Evolutionary conservation across 2,888 invertebrate genomes (phyloP).

Genomic region (Merodon equestris): DNA sequence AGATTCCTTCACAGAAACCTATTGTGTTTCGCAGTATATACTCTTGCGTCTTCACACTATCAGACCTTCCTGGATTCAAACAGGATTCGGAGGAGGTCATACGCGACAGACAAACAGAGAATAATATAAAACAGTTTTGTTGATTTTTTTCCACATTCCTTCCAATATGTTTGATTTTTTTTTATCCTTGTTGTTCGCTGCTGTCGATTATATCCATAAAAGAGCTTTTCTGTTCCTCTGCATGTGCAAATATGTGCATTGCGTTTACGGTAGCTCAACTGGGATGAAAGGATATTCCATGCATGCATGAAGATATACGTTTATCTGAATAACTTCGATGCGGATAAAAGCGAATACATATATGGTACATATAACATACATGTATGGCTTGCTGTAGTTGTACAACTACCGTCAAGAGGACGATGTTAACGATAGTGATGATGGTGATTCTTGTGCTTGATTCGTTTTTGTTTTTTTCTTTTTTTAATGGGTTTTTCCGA

Average conservation of each 20-base stretch:
- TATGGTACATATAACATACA: too few species aligned
- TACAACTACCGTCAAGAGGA: too few species aligned
- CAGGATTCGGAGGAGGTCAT: constrained; percentile 29
- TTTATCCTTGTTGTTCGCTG: constrained; percentile 12
- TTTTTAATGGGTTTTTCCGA: constrained; percentile 31
- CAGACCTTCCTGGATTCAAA: too few species aligned
- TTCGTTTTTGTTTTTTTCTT: constrained; percentile 34
- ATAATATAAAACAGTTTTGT: too few species aligned
- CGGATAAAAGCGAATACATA: constrained; percentile 16
- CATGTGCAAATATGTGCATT: constrained; percentile 46
- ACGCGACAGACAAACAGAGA: constrained; percentile 58
- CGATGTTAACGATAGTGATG: constrained; percentile 11
- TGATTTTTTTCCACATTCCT: too few species aligned
- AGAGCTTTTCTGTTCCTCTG: constrained; percentile 17
- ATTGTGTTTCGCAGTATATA: constrained; percentile 44
- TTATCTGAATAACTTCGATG: constrained; percentile 55
- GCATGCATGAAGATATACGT: constrained; percentile 53
- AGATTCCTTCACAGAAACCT: constrained; percentile 34
- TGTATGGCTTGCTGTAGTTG: too few species aligned
- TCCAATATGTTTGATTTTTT: too few species aligned
- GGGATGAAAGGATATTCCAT: constrained; percentile 50
- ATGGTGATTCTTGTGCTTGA: constrained; percentile 40
- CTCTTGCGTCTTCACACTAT: not conserved
- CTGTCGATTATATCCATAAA: constrained; percentile 49
- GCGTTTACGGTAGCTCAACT: constrained; percentile 49